Base-by-base conservation (phyloP, 2,113 vertebrate species). In the Lota lota region DNA sequence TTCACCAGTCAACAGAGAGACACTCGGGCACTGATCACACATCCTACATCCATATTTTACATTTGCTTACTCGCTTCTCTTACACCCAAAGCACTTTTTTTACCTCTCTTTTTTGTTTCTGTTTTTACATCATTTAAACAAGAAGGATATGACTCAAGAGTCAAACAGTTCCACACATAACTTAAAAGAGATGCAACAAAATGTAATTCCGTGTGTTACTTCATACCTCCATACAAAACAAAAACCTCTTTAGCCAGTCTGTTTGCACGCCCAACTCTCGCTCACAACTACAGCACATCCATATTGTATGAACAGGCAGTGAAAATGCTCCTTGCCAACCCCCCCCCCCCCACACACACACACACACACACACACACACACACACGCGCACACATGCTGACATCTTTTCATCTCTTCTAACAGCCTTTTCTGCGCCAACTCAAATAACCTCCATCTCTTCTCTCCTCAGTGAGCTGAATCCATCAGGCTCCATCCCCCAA, bases 251-350 rank as follows among this genome's bases (percentile, higher is more conserved):
- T 59, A 78, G 78, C 77, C 73, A 69, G 77, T 77, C 67, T 80
- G 82, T 76, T 47, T 47, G 53, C 53, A 79, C 19, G 53, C 68
- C 76, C 72, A 68, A 78, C 82, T 77, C 74, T 79, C 61, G 51
- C 75, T 82, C 63, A 78, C 75, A 77, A 75, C 69, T 81, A 76
- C 74, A 85, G 77, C 75, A 83, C 76, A 81, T 80, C 77, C 68
- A 72, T 68, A 70, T 79, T 61, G 74, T 80, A 76, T 79, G 79
- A 82, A 78, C 78, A 80, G 88, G 88, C 88, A 89, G 86, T 89
- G 88, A 87, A 56, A 85, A 87, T 77, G 82, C 85, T 88, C 71
- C 59, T 74, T 68, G 59, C 69, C 54, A 47, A 47, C 40, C 40
- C 6, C 40, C 8, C 40, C 12, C 40, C 40, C 40, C 40, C 36